Base-by-base conservation (phyloP, 1,140 invertebrate genomes). In the Belonocnema kinseyi region DNA sequence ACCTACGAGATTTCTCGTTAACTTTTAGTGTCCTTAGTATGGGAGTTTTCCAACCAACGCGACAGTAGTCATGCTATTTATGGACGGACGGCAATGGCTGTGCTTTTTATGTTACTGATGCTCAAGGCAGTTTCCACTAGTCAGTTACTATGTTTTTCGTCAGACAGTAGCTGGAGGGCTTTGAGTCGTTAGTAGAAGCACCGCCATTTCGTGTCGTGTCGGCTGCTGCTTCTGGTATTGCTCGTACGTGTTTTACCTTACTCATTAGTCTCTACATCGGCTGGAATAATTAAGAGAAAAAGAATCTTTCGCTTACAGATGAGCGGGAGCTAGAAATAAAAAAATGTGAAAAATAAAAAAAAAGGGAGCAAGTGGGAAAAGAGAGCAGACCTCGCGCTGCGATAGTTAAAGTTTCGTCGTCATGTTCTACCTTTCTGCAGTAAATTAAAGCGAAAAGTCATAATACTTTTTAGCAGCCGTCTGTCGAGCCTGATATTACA, bases 211-310 rank as follows among this genome's bases (percentile, higher is more conserved):
- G 17, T 40, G 61, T 66, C 61, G n/a, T 13, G 12, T 16, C 8
- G 53, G n/a, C 58, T 14, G 3, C 3, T 58, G 3, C 61, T 66
- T 33, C 21, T 66, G 16, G 33, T 66, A 66, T 66, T 66, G 61
- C 61, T 40, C 61, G 61, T 66, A 26, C 46, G 13, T 52, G 19
- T 71, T 71, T 54, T 50, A 50, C 11, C 51, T 73, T 58, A 77
- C 70, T 71, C 71, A 77, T 80, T 70, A 80, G 71, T 53, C 77
- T 80, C 52, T 50, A 52, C 50, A n/a, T 56, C n/a, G 72, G 26
- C 56, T 51, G 46, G 40, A 70, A 75, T 54, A 74, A 77, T 73
- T 74, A 80, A 80, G 76, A 50, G 56, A 54, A 77, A 77, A 73
- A 80, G 73, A 77, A 77, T 70, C 70, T 72, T 71, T 80, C 70